Percentiles rank a stretch among this genome's conserved stretches.
Evolutionary conservation across 2,797 vertebrate genomes (phyloP).

Genomic region (Momotus momota): DNA sequence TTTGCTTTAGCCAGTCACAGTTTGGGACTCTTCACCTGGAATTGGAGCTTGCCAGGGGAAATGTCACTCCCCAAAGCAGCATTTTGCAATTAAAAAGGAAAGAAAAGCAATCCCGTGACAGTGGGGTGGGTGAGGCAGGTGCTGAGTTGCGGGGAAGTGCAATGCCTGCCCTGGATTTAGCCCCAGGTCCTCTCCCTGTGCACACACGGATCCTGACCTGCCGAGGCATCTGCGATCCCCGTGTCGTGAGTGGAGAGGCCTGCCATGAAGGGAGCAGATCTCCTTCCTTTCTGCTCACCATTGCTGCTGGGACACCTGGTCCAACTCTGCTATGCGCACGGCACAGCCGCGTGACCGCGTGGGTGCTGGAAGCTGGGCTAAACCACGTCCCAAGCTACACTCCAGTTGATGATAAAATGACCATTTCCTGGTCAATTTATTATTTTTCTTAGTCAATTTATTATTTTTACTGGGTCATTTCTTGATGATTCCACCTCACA

Average conservation of each 20-base stretch:
- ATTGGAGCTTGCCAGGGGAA: background rate
- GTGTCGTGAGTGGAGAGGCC: background rate
- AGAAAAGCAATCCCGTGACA: accelerated
- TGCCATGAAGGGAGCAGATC: background rate
- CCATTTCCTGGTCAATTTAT: background rate
- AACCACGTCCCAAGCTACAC: background rate
- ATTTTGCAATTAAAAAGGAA: background rate
- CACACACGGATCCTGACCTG: background rate
- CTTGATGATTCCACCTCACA: background rate
- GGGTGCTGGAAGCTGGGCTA: background rate
- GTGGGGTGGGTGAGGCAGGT: background rate
- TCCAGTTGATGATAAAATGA: background rate
- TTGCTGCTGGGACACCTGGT: background rate
- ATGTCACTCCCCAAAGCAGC: background rate
- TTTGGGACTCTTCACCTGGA: background rate
- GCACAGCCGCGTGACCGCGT: accelerated
- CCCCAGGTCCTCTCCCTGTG: background rate
- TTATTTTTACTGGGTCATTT: background rate
- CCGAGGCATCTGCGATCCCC: background rate
- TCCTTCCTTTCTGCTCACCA: background rate
- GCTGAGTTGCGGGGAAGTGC: accelerated
- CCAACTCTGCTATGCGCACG: accelerated
- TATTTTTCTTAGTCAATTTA: too few species aligned
- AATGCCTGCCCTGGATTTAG: background rate
- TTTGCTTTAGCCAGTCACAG: background rate